Evolutionary conservation across 1,140 invertebrate species (phyloP).

Genomic region (Zaprionus ghesquierei): DNA sequence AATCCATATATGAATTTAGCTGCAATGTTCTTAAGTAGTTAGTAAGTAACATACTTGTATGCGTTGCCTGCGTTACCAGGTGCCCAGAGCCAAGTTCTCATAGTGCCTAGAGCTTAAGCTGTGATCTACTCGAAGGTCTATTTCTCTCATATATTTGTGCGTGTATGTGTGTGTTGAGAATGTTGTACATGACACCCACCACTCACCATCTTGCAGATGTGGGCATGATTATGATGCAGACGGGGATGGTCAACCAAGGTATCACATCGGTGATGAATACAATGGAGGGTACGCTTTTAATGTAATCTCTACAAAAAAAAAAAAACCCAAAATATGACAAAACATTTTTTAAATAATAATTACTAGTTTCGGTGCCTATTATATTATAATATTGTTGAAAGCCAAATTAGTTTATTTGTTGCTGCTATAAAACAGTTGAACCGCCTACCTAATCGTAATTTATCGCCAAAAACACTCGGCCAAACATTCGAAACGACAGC

Average conservation of each 20-base stretch:
- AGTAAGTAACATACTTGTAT: constrained; percentile 63
- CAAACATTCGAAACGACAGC: not conserved
- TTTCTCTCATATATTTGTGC: not conserved
- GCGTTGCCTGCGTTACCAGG: constrained; percentile 56
- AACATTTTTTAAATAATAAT: constrained; percentile 29
- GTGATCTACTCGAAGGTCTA: not conserved
- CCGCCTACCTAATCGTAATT: constrained; percentile 35
- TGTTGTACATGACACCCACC: constrained; percentile 58
- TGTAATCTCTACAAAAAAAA: constrained; percentile 64
- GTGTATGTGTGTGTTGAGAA: constrained; percentile 14
- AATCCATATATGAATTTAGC: constrained; percentile 53
- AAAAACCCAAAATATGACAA: constrained; percentile 11
- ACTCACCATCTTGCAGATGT: constrained; percentile 90
- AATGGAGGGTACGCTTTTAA: constrained; percentile 90
- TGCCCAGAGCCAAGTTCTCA: constrained; percentile 4
- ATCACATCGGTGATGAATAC: constrained; percentile 89
- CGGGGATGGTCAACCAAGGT: constrained; percentile 94
- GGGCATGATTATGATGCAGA: constrained; percentile 97
- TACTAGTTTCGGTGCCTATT: constrained; percentile 43
- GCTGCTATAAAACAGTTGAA: constrained; percentile 58
- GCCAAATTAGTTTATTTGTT: constrained; percentile 72
- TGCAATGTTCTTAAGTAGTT: constrained; percentile 72
- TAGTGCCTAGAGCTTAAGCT: constrained; percentile 21
- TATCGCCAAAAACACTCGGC: constrained; percentile 2
- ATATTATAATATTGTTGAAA: constrained; percentile 42